phyloP scores from a whole-genome alignment of 1,140 invertebrate species.

The Drosophila gunungcola region DNA sequence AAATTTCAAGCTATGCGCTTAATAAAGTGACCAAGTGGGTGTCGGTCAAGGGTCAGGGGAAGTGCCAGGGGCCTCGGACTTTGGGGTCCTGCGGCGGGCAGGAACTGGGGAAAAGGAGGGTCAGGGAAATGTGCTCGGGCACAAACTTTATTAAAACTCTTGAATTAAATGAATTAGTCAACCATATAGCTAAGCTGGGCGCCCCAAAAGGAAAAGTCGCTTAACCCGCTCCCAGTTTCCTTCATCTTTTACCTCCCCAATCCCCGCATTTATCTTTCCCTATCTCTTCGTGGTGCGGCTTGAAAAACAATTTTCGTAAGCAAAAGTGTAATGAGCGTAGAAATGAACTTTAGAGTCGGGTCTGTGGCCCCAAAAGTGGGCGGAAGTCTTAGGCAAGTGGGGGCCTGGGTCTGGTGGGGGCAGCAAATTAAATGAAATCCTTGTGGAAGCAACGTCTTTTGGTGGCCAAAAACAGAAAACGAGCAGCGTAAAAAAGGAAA shows the following conservation, averaged over 20 bases:
- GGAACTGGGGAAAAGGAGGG: conserved; percentile 7
- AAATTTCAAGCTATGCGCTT: conserved; percentile 71
- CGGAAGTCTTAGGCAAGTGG: conserved; percentile 7
- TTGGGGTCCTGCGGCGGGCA: conserved; percentile 14
- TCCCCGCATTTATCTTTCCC: conserved; percentile 52
- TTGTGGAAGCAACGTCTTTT: conserved; percentile 56
- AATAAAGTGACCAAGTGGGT: conserved; percentile 69
- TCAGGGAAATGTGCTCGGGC: conserved; percentile 68
- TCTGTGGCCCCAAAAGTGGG: conserved; percentile 29
- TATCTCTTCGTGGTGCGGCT: conserved; percentile 74
- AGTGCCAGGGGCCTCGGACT: conserved; percentile 24
- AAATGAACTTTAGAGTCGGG: conserved; percentile 76
- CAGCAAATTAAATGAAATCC: conserved; percentile 80
- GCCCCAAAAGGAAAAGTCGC: conserved; percentile 57
- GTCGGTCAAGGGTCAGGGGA: conserved; percentile 28
- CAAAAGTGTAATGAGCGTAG: conserved; percentile 82
- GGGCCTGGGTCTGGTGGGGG: conserved; percentile 18
- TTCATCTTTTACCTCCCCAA: conserved; percentile 15
- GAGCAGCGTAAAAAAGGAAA: conserved; percentile 65
- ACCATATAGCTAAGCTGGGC: conserved; percentile 74
- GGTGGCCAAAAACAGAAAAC: conserved; percentile 46
- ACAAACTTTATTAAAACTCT: conserved; percentile 83
- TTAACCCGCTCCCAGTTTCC: conserved; percentile 42
- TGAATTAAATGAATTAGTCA: conserved; percentile 83
- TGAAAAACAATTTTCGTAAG: conserved; percentile 82